These are phyloP conservation scores for Trigoniulus corallinus DNA, from an alignment of 1,140 invertebrate species.

Conservation along the genomic window DNA sequence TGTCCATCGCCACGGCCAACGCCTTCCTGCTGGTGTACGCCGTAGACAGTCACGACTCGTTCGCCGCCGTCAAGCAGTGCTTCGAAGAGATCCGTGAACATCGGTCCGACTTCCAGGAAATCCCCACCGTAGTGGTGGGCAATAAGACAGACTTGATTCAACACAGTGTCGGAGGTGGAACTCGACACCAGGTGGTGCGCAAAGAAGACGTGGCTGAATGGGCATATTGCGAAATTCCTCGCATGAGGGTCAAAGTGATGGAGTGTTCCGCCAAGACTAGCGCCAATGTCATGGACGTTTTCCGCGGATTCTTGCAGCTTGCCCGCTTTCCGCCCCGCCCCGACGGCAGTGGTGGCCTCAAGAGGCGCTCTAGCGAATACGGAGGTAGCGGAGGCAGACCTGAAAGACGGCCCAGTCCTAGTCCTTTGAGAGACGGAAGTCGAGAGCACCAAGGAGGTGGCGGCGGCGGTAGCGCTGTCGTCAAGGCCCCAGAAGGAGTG, in stretches of 20 bases:
- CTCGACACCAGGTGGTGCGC: slow-evolving; percentile 9
- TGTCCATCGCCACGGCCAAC: slow-evolving; percentile 75
- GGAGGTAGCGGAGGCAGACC: slow-evolving; percentile 37
- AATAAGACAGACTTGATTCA: slow-evolving; percentile 61
- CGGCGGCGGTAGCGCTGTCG: slow-evolving; percentile 21
- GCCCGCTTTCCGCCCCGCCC: slow-evolving; percentile 25
- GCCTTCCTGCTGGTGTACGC: slow-evolving; percentile 80
- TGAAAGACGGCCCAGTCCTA: slow-evolving; percentile 20
- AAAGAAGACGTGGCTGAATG: slow-evolving; percentile 59
- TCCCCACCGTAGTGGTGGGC: slow-evolving; percentile 69
- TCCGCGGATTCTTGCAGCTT: slow-evolving; percentile 20
- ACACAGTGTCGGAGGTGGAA: slow-evolving; percentile 24
- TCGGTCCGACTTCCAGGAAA: slow-evolving; percentile 54
- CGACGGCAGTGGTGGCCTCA: slow-evolving; percentile 38
- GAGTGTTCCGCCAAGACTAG: slow-evolving; percentile 69
- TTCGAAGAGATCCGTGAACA: slow-evolving; percentile 70
- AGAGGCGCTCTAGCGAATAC: slow-evolving; percentile 54
- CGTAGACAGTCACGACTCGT: slow-evolving; percentile 55
- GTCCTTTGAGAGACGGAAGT: slow-evolving; percentile 10
- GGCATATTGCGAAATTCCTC: slow-evolving; percentile 53
- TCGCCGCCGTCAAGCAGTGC: slow-evolving; percentile 55
- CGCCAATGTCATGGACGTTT: slow-evolving; percentile 52
- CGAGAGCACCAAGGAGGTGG: too few species aligned
- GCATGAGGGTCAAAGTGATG: slow-evolving; percentile 47
- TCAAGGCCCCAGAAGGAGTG: slow-evolving; percentile 20